Base-by-base conservation (phyloP, 2,797 vertebrate genomes). In the Sus cebifrons region DNA sequence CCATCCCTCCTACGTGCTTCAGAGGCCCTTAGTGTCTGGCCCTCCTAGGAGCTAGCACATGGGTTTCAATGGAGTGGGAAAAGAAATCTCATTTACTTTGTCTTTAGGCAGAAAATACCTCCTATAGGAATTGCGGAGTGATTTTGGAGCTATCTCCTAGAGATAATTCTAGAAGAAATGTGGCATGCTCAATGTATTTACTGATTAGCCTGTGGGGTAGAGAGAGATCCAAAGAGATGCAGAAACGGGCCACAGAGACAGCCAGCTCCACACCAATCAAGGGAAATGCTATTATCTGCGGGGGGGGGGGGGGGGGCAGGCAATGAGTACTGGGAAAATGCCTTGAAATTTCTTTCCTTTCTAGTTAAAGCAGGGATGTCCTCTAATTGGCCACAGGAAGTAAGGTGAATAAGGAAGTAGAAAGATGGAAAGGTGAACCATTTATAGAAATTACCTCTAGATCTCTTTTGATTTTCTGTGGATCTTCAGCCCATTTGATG, bases 401-500 rank as follows among this genome's bases (percentile, higher is more conserved):
- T 85, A 67, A 79, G n/a, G 17, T 29, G 52, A 36, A 82, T 49
- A 71, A 44, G 64, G 40, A 87, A 77, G 18, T 5, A 1, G 14
- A 40, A 54, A 49, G 5, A 27, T 64, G 4, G 75, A 29, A 71
- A 94, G 74, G 56, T 23, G 94, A 92, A 68, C 0, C 14, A 1
- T 2, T 0, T 32, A 29, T 11, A 78, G 65, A 96, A 92, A 52
- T 98, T 98, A 98, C 98, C 98, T 99, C 1, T 64, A 98, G 85
- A 83, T 99, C 98, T 15, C 49, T 81, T n/a, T 32, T 86, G 92
- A 97, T 96, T 74, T 95, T 67, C 82, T 94, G 89, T 8, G 81
- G 78, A 54, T 83, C 95, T 94, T 97, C 96, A 74, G 71, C 91
- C 49, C 62, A 54, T n/a, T 65, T 82, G 56, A 93, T 86, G 94